Base-by-base conservation (phyloP, 2,888 invertebrate species). In the Iphiclides podalirius region DNA sequence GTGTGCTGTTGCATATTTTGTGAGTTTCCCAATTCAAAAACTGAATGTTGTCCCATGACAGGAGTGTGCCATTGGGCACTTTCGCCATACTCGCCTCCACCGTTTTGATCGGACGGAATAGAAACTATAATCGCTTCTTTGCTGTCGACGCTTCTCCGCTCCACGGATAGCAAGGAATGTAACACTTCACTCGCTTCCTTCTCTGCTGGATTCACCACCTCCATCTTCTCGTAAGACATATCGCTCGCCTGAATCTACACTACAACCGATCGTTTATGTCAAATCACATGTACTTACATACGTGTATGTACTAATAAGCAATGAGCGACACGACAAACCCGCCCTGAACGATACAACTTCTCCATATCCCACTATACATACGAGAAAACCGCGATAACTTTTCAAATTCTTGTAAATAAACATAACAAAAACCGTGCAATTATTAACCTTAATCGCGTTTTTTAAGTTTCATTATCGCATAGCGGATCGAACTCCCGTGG, bases 181-280 rank as follows among this genome's bases (percentile, higher is more conserved):
- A 93, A 79, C 35, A 93, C 93, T 78, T 93, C 93, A 66, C 92
- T 93, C 13, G 93, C 93, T 72, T 93, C 93, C 73, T 92, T 93
- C 78, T 93, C 93, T 26, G 93, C 93, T 53, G 91, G 90, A 72
- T 92, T 92, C 60, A 92, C 92, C 62, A 89, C 89, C 70, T 91
- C 90, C 91, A 92, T 91, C 79, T 90, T 89, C 67, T 87, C 85
- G 73, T 80, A 89, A 60, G 86, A 86, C 87, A 89, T 85, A 62
- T 61, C 64, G 70, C 64, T 64, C 53, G 58, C 55, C 54, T 57
- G 63, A 72, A 70, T 75, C 72, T 72, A 74, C 68, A 72, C 81
- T 85, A 84, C 68, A 86, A 85, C 68, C 80, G 79, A 86, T 77
- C 76, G 72, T 67, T 75, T 79, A 79, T 70, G 78, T 82, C 78